These are phyloP conservation scores for Fragum sueziense DNA, from an alignment of 2,888 invertebrate genomes.

Conservation along the genomic window DNA sequence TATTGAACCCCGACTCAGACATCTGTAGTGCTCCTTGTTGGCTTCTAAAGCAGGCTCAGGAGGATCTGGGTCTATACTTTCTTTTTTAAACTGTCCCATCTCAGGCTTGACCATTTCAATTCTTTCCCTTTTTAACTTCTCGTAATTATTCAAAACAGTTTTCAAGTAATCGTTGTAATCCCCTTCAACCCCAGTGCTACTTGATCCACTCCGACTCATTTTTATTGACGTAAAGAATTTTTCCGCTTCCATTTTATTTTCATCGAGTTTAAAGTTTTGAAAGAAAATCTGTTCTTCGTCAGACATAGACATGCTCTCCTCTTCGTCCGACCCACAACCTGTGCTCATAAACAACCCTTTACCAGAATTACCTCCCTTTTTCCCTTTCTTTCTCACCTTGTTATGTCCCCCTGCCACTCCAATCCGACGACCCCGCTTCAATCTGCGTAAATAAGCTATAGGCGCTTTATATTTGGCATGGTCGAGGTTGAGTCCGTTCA, in stretches of 20 bases:
- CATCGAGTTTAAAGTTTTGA: background rate
- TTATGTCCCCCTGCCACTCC: conserved; percentile 61
- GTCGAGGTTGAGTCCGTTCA: conserved; percentile 74
- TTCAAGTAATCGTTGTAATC: conserved; percentile 11
- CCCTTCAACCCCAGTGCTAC: background rate
- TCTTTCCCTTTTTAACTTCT: conserved; percentile 27
- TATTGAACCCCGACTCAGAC: conserved; percentile 55
- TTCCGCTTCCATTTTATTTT: conserved; percentile 6
- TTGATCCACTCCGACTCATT: background rate
- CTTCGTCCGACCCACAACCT: conserved; percentile 50
- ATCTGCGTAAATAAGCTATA: conserved; percentile 62
- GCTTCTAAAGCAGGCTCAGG: background rate
- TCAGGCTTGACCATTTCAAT: background rate
- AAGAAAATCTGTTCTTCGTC: conserved; percentile 44
- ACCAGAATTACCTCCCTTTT: conserved; percentile 53
- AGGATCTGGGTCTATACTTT: background rate
- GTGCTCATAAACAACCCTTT: conserved; percentile 36
- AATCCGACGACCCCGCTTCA: conserved; percentile 66
- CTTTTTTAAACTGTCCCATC: background rate
- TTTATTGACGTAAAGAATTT: conserved; percentile 10
- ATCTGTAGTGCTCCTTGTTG: conserved; percentile 32
- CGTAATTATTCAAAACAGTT: conserved; percentile 25
- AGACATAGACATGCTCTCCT: conserved; percentile 10
- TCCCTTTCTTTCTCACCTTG: conserved; percentile 64
- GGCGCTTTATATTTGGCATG: conserved; percentile 66